Base-by-base conservation (phyloP, 2,888 invertebrate genomes). In the Torymus auratus region DNA sequence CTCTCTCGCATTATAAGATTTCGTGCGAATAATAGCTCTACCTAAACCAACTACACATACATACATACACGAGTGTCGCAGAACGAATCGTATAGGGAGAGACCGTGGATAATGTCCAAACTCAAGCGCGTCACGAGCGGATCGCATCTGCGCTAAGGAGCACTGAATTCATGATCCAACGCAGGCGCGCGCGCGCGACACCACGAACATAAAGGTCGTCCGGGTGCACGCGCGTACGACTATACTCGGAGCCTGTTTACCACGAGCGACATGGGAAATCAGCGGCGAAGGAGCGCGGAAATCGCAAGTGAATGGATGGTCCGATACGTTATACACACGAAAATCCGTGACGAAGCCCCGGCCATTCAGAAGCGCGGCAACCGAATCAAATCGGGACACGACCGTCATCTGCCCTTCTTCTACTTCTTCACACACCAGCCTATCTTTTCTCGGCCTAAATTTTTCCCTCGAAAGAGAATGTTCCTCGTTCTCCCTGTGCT, bases 261-360 rank as follows among this genome's bases (percentile, higher is more conserved):
- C 84, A 77, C 50, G 17, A 41, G 80, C 83, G 61, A 70, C 28
- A 74, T 69, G 78, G 77, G 73, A 86, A 88, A 88, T 89, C 86
- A 87, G 85, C 85, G 88, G 62, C 87, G 87, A 89, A 41, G 89
- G 85, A 88, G 88, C 88, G 87, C 87, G 89, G 86, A 89, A 90
- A 89, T 90, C 86, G 41, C 64, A 87, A 72, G 61, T 90, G 88
- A 90, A 90, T 89, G 85, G 65, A 17, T 23, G 4, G 13, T 11
- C 83, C 85, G 86, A 88, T 88, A 85, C 84, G 76, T 60, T 41
- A 41, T 41, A 41, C 7, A 41, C n/a, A 11, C 55, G 68, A 73
- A 88, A 85, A 87, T 85, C 87, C 90, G 89, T 90, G 89, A 89
- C 90, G 88, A 65, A 72, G 87, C 88, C 87, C 87, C 87, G 88